A percentile compares a stretch with the other conserved stretches of the same genome.
Conservation (phyloP, 2,113 vertebrate species). For the Callopanchax toddi region DNA sequence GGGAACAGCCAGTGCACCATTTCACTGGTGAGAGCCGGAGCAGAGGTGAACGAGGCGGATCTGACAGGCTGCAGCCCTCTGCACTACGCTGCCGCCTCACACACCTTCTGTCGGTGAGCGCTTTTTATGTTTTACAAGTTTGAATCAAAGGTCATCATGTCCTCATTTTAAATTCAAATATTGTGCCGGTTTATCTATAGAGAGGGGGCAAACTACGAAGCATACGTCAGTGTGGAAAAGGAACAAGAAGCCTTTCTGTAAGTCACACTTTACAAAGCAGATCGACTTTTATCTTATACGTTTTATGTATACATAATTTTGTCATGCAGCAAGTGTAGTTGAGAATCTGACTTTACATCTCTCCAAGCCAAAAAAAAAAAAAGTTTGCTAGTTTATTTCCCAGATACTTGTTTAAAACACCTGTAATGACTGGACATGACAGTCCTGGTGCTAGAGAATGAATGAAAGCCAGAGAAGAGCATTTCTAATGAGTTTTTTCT, state of each 20-base stretch:
- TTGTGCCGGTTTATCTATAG: conserved; percentile 59
- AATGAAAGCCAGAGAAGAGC: neutral
- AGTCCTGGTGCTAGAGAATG: neutral
- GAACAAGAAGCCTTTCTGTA: conserved; percentile 93
- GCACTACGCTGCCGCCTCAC: conserved; percentile 92
- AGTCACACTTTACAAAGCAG: conserved; percentile 45
- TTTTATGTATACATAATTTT: too few relatives aligned
- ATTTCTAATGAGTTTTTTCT: neutral
- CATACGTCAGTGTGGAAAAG: conserved; percentile 80
- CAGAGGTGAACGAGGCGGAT: conserved; percentile 88
- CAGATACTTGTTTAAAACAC: neutral
- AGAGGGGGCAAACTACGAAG: conserved; percentile 78
- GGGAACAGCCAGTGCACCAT: conserved; percentile 91
- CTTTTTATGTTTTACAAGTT: neutral
- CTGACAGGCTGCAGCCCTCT: conserved; percentile 91
- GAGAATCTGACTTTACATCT: neutral
- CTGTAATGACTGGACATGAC: neutral
- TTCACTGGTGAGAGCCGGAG: conserved; percentile 87
- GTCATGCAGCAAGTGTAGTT: too few relatives aligned
- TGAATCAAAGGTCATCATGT: neutral
- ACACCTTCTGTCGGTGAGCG: conserved; percentile 88
- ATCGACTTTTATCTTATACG: neutral
- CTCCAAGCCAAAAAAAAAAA: too few relatives aligned
- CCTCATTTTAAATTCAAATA: neutral
- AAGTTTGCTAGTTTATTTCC: neutral